A percentile compares a stretch with the other conserved stretches of the same genome.
Conservation (phyloP, 2,797 vertebrate species). For the Bryconaethiops microstoma region DNA sequence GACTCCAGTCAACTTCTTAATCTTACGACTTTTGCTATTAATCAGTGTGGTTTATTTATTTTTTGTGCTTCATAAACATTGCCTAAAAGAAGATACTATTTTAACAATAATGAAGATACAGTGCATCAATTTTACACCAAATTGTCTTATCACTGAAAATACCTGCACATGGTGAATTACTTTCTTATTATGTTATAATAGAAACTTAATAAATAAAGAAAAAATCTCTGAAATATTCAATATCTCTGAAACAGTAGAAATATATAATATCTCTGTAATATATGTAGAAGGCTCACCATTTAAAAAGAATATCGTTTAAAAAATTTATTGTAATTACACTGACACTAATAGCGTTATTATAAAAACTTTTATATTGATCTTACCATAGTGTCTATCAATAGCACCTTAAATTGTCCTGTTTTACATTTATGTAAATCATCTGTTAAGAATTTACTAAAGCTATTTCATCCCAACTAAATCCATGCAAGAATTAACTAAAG, state of each 20-base stretch:
- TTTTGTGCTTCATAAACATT: not conserved
- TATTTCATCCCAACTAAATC: not conserved
- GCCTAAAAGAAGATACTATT: not conserved
- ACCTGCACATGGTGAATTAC: not conserved
- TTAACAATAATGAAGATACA: not conserved
- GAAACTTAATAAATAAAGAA: not conserved
- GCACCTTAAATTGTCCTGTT: not conserved
- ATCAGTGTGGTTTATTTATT: not conserved
- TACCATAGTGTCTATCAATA: not conserved
- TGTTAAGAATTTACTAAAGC: not conserved
- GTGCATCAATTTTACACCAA: not conserved
- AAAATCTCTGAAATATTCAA: not conserved
- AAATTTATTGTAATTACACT: not conserved
- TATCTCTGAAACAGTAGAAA: not conserved
- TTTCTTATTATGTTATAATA: not conserved
- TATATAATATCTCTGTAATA: no score
- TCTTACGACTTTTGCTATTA: slow-evolving; percentile 2
- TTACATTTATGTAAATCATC: not conserved
- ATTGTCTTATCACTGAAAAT: slow-evolving; percentile 2
- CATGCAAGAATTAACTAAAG: not conserved
- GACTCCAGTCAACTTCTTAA: slow-evolving; percentile 30
- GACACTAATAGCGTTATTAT: not conserved
- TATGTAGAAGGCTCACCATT: no score
- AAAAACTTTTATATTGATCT: not conserved
- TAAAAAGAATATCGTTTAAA: not conserved